Base-by-base conservation (phyloP, 1,140 invertebrate species). In the Tachypleus tridentatus region DNA sequence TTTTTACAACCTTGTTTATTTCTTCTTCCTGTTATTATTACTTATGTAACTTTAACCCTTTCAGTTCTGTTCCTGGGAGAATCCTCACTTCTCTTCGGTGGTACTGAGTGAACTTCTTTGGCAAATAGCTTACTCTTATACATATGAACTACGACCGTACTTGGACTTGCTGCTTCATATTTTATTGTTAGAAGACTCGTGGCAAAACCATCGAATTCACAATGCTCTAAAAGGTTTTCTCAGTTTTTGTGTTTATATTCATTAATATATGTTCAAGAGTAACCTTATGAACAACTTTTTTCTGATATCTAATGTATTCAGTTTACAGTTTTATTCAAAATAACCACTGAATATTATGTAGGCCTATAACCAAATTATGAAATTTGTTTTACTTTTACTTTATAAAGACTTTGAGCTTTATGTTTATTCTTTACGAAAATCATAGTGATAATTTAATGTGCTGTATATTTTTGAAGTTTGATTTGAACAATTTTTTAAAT, bases 21-120 rank as follows among this genome's bases (percentile, higher is more conserved):
- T 29, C 29, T 29, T 29, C 2, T 29, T 29, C 29, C 29, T 29
- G 29, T 29, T 29, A 29, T 29, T 29, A 29, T n/a, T n/a, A n/a
- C n/a, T n/a, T n/a, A n/a, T n/a, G n/a, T 29, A 29, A 29, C 29
- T 29, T 29, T 1, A 29, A 29, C 29, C 0, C 29, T 29, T 65
- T 4, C 89, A 96, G 78, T 97, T 91, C 76, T 88, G 93, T 74
- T 92, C 88, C 71, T 98, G 94, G 94, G 94, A 98, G 77, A 96
- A 97, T 81, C 89, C 91, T 11, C 85, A 88, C 66, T 92, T 97
- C 75, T 96, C 93, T 8, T 85, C 88, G 59, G 84, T 84, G 10
- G 89, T 94, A 49, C 82, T 97, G 5, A 86, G 86, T 57, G 94
- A 98, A 80, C 77, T 97, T 48, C 78, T 97, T 11, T 96, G 91